Evolutionary conservation across 2,113 vertebrate species (phyloP).

Genomic region (Hippocampus abdominalis): DNA sequence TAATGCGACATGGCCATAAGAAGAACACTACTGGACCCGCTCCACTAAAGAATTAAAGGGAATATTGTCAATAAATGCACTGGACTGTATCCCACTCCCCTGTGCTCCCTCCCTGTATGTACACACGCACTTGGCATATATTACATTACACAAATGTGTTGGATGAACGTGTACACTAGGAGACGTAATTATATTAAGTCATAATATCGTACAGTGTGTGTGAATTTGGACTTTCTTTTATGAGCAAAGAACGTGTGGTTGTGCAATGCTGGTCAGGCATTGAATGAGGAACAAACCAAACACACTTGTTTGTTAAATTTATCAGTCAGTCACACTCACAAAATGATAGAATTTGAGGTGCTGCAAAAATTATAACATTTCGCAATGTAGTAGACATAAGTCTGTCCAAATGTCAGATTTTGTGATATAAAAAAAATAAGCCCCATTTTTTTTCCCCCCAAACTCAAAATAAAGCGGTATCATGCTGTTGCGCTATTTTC

Average conservation of each 20-base stretch:
- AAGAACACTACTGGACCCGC: conserved; percentile 14
- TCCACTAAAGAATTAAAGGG: conserved; percentile 55
- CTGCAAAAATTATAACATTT: conserved; percentile 12
- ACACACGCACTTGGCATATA: conserved; percentile 20
- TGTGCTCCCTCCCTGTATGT: not conserved
- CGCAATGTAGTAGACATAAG: conserved; percentile 18
- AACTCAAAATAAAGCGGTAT: no score
- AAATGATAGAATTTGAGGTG: conserved; percentile 23
- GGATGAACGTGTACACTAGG: conserved; percentile 8
- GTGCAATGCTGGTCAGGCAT: conserved; percentile 1
- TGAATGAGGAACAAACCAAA: conserved; percentile 7
- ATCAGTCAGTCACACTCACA: conserved; percentile 35
- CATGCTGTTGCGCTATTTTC: no score
- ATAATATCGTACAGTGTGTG: not conserved
- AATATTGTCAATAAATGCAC: conserved; percentile 35
- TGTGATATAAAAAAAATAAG: no score
- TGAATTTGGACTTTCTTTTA: not conserved
- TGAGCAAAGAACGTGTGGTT: not conserved
- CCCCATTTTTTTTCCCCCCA: no score
- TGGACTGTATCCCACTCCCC: not conserved
- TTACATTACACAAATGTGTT: conserved; percentile 7
- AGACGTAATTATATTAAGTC: not conserved
- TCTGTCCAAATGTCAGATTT: no score
- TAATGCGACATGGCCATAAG: conserved; percentile 10
- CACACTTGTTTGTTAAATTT: conserved; percentile 30